Evolutionary conservation across 2,888 invertebrate species (phyloP), one percentile per base, ranked within the genome.

Genomic region (Byasa hedistus): DNA sequence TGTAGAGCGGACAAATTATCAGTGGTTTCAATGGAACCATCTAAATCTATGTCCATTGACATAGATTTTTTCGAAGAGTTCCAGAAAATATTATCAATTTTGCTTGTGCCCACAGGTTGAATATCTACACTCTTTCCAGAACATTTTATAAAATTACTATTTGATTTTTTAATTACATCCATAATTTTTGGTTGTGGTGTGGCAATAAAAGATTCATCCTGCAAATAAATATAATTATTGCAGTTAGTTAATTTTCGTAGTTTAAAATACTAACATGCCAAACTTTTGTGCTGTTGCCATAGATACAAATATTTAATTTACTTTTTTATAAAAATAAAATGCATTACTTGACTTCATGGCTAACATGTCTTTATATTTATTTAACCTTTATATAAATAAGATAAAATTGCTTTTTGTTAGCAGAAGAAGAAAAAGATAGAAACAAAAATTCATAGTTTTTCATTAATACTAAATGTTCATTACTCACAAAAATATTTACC

Each of bases 121-220:
- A 84, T 81, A 21, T 81, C 73, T 71, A 83, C 76, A 54, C 80
- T 78, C 74, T 81, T 87, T 3, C 75, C 78, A 58, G 79, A 78
- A 3, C 81, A 76, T 75, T 87, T 89, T 64, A 85, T 75, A 66
- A 82, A 84, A 21, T 81, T 78, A 54, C 75, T 78, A 44, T 76
- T 82, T 17, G 84, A 75, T 70, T 78, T 79, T 75, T 77, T 79
- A 61, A 79, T 78, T 64, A 73, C 74, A 68, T 75, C 66, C 19
- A 70, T 71, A 62, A 69, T 64, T 72, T 79, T 82, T 17, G 79
- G 75, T 71, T 87, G 87, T 68, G 87, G 83, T 63, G 83, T 77
- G 56, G 76, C 77, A 64, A 86, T 75, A 69, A 87, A 85, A 0
- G 91, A 90, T 60, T 89, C 89, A 63, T 91, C 91, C 91, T 91